Conservation (phyloP, 2,797 vertebrate genomes). For the Phalanger gymnotis region DNA sequence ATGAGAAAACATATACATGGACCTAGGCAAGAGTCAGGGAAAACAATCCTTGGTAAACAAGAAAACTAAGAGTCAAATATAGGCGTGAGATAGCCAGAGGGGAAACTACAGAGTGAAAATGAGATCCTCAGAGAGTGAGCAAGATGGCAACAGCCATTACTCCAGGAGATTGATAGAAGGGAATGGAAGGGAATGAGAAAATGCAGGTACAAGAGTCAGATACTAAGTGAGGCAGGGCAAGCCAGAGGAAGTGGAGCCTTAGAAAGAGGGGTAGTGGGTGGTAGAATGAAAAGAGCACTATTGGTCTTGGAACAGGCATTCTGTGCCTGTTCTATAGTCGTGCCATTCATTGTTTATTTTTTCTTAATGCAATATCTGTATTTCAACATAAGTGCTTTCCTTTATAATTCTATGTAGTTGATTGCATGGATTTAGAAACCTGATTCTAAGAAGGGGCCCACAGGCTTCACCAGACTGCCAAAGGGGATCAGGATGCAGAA, state of each 20-base stretch:
- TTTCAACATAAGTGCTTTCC: not conserved
- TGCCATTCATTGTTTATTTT: not conserved
- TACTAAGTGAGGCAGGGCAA: not conserved
- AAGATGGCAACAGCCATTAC: not conserved
- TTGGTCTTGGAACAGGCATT: not conserved
- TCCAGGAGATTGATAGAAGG: not conserved
- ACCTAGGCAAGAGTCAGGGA: not conserved
- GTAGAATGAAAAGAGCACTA: not conserved
- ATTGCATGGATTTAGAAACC: not conserved
- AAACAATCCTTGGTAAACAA: not conserved
- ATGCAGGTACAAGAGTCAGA: not conserved
- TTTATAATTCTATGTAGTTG: not conserved
- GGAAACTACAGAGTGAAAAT: not conserved
- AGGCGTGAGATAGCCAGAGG: not conserved
- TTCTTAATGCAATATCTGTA: not conserved
- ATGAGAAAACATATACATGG: fast-evolving
- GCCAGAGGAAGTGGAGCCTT: not conserved
- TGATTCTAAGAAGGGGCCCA: not conserved
- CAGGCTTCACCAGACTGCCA: not conserved
- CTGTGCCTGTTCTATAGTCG: not conserved
- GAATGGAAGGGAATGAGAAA: not conserved
- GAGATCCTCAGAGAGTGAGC: not conserved
- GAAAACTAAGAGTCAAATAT: not conserved
- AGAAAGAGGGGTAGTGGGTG: not conserved
- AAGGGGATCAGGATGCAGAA: not conserved